phyloP scores from a whole-genome alignment of 2,888 invertebrate species.

The Tachina grossa region DNA sequence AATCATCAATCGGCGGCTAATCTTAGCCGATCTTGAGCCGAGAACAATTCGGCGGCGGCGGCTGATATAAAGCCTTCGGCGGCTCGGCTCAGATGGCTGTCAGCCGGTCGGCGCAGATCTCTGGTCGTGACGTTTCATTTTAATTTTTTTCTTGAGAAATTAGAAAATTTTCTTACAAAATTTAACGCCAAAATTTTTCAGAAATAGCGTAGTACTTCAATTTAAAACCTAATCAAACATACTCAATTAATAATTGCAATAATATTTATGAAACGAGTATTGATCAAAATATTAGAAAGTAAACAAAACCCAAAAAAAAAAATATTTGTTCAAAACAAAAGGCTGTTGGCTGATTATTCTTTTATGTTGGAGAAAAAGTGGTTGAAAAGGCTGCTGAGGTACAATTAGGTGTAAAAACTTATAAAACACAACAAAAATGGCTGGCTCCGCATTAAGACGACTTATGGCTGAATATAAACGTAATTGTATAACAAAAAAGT shows the following conservation, averaged over 20 bases:
- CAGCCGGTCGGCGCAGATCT: too few species aligned
- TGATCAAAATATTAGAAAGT: slow-evolving; percentile 31
- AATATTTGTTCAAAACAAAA: slow-evolving; percentile 14
- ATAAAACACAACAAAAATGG: slow-evolving; percentile 84
- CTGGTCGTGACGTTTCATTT: slow-evolving; percentile 63
- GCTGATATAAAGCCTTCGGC: too few species aligned
- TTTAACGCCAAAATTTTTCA: slow-evolving; percentile 12
- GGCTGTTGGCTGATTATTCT: slow-evolving; percentile 20
- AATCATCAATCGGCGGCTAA: too few species aligned
- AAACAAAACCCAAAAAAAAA: slow-evolving; percentile 12
- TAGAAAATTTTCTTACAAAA: slow-evolving; percentile 28
- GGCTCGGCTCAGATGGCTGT: too few species aligned
- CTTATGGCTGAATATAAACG: slow-evolving; percentile 61
- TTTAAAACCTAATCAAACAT: neutral
- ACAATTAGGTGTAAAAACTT: neutral
- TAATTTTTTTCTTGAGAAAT: slow-evolving; percentile 36
- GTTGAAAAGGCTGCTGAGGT: neutral
- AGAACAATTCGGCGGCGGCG: too few species aligned
- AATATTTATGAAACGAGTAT: neutral
- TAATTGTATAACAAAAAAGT: slow-evolving; percentile 33
- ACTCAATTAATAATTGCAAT: slow-evolving; percentile 2
- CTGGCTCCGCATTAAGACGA: slow-evolving; percentile 90
- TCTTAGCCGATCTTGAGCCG: too few species aligned
- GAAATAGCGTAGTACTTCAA: neutral
- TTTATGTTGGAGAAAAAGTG: neutral